Base-by-base conservation (phyloP, 2,797 vertebrate genomes). In the Steatocranus sp. region DNA sequence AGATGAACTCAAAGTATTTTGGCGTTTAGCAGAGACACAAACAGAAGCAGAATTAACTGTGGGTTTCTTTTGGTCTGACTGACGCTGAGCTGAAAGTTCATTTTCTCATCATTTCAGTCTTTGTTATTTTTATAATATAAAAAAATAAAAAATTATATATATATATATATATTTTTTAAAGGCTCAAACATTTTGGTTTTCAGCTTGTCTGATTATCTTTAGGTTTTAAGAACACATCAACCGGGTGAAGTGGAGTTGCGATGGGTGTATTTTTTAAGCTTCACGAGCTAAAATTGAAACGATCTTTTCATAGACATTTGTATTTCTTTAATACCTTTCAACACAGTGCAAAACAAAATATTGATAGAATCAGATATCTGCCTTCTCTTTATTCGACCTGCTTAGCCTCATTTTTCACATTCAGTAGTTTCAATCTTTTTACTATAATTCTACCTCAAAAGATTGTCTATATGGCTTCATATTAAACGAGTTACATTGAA, bases 381-480 rank as follows among this genome's bases (percentile, higher is more conserved):
- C 76, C 38, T 50, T 89, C 51, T 87, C 15, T 81, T 82, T 79
- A 82, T 84, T 25, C 18, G 32, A 81, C 61, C 56, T 78, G 48
- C 54, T 83, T 4, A 20, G 27, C 75, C 49, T 73, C 30, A 20
- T 81, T 23, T 14, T 83, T 93, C 89, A 94, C 91, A 93, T 94
- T 94, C 91, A 91, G 92, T 86, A 92, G 92, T 92, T 94, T 82
- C 12, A 86, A 91, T 89, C 90, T 94, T 91, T 56, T 32, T 79
- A 84, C 87, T 66, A 58, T 58, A 84, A 87, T 86, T 88, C 76
- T 46, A 66, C 89, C 87, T 83, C 87, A 88, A 88, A 91, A 83
- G 91, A 95, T 94, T 95, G 87, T 91, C 88, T 84, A n/a, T 89
- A 91, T 91, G 93, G 93, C 93, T 95, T 95, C 80, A 93, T 83